phyloP scores from a whole-genome alignment of 2,888 invertebrate genomes.

The Molanna angustata region DNA sequence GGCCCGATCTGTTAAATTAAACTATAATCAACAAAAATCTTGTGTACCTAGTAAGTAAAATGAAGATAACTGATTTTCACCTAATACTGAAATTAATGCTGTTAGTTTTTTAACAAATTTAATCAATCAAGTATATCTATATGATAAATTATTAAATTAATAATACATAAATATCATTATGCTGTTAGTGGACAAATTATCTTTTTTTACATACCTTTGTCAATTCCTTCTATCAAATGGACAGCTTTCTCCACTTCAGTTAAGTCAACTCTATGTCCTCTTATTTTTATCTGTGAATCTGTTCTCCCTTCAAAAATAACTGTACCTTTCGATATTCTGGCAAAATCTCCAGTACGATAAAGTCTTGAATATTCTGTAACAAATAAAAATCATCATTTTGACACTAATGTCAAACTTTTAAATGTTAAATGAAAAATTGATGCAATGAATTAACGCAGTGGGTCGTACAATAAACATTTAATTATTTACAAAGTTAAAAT shows the following conservation, averaged over 20 bases:
- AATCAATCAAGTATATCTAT: no score
- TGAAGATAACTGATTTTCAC: no score
- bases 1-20: no score
- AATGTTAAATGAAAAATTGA: no score
- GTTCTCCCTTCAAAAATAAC: conserved; percentile 78
- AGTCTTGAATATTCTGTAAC: conserved; percentile 63
- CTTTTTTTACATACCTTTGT: conserved; percentile 56
- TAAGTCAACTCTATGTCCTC: conserved; percentile 83
- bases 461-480: no score
- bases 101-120: no score
- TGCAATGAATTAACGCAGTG: no score
- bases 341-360: conserved; percentile 85
- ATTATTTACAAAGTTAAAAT: no score
- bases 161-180: not conserved
- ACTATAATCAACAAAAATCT: no score
- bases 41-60: no score
- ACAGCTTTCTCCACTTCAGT: conserved; percentile 79
- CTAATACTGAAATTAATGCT: no score
- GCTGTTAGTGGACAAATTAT: not conserved
- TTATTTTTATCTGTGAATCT: conserved; percentile 82
- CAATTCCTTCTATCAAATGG: conserved; percentile 59
- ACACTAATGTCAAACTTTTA: not conserved
- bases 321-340: conserved; percentile 64
- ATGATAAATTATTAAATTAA: no score
- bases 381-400: not conserved